A percentile compares a stretch with the other conserved stretches of the same genome.
Conservation (phyloP, 2,888 invertebrate genomes). For the Carcina quercana region DNA sequence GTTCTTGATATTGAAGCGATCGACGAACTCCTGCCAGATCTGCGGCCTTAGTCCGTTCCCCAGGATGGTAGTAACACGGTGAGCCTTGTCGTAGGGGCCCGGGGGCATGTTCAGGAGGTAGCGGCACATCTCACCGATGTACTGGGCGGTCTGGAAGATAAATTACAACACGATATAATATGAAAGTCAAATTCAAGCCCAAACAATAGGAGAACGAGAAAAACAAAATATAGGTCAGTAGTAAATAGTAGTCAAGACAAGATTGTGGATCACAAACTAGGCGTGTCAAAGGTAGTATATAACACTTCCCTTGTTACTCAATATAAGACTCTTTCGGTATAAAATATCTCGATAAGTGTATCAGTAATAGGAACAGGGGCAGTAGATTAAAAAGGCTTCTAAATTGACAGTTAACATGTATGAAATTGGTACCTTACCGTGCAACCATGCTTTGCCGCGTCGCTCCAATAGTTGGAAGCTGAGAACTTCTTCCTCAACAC, state of each 20-base stretch:
- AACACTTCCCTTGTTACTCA: too few species aligned
- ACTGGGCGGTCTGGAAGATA: slow-evolving; percentile 80
- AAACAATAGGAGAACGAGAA: too few species aligned
- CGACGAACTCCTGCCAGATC: slow-evolving; percentile 92
- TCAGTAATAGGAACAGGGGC: too few species aligned
- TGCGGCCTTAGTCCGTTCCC: slow-evolving; percentile 95
- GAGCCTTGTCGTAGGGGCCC: slow-evolving; percentile 75
- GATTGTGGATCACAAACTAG: too few species aligned
- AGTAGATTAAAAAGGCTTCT: too few species aligned
- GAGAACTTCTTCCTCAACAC: slow-evolving; percentile 94
- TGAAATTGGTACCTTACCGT: slow-evolving; percentile 87
- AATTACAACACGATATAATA: background rate
- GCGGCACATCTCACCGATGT: slow-evolving; percentile 92
- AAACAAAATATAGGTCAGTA: too few species aligned
- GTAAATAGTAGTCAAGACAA: too few species aligned
- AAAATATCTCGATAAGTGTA: too few species aligned
- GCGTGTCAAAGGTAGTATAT: too few species aligned
- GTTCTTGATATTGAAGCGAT: slow-evolving; percentile 78
- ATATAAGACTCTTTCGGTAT: too few species aligned
- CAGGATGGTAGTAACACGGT: slow-evolving; percentile 84
- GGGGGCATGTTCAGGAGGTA: slow-evolving; percentile 84
- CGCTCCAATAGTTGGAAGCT: slow-evolving; percentile 94
- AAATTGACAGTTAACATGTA: too few species aligned
- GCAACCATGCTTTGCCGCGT: slow-evolving; percentile 90
- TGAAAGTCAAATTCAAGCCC: too few species aligned